Percentiles rank a stretch among this genome's conserved stretches.
These are phyloP conservation scores for Diphyllodes magnificus DNA, from an alignment of 2,113 vertebrate species.

Conservation along the genomic window DNA sequence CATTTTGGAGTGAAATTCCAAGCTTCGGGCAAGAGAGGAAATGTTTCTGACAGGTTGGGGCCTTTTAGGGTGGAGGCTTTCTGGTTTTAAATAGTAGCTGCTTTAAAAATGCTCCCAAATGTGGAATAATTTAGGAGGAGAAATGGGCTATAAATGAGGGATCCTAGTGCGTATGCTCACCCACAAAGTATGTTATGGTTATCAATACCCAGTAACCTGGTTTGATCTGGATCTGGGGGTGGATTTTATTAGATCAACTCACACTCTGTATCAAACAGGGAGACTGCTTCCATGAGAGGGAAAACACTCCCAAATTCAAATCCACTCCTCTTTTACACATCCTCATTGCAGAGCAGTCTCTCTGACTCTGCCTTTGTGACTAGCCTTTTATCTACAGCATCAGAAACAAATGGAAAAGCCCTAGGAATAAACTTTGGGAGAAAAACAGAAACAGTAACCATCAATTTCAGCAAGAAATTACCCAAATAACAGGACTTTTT, in stretches of 20 bases:
- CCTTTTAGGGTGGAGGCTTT: constrained; percentile 38
- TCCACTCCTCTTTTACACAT: neutral
- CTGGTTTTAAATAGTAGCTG: constrained; percentile 34
- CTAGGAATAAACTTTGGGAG: constrained; percentile 39
- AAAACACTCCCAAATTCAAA: neutral
- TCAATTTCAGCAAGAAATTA: constrained; percentile 58
- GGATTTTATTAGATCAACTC: neutral
- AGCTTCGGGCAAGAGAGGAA: constrained; percentile 36
- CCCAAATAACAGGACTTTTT: constrained; percentile 53
- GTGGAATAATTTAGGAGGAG: constrained; percentile 5
- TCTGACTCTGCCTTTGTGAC: neutral
- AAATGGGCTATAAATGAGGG: neutral
- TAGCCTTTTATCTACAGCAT: neutral
- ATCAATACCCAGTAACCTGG: neutral
- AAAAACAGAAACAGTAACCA: constrained; percentile 39
- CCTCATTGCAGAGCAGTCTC: neutral
- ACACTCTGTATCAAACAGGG: neutral
- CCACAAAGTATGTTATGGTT: neutral
- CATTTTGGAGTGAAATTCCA: constrained; percentile 34
- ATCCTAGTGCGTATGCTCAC: neutral
- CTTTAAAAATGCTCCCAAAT: constrained; percentile 5
- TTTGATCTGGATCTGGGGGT: neutral
- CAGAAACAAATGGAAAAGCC: constrained; percentile 42
- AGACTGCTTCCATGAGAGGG: neutral
- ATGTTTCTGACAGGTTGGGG: constrained; percentile 51